Percentiles rank a stretch among this genome's conserved stretches.
These are phyloP conservation scores for Antrozous pallidus DNA, from an alignment of 2,797 vertebrate species.

Conservation along the genomic window DNA sequence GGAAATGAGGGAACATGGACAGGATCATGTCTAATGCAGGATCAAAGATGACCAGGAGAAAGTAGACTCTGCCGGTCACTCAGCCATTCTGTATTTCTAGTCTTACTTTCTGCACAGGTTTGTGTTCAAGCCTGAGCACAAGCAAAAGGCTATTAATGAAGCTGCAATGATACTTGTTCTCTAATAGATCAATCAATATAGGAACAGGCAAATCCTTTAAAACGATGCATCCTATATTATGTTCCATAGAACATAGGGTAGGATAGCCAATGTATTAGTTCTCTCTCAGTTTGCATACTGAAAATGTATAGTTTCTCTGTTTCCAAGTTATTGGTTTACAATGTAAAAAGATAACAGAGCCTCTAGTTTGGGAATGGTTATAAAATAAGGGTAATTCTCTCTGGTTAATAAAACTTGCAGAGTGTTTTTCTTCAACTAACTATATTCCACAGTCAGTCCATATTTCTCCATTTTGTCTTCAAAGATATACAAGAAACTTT, in stretches of 20 bases:
- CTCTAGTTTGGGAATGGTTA: neutral
- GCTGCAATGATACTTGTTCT: neutral
- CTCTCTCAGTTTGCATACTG: neutral
- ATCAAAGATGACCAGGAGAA: neutral
- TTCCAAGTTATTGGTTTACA: neutral
- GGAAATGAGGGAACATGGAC: neutral
- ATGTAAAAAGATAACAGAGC: neutral
- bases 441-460: neutral
- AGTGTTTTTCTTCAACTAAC: neutral
- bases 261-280: neutral
- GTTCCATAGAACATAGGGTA: neutral
- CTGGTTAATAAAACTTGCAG: neutral
- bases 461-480: neutral
- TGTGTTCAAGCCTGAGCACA: neutral
- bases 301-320: neutral
- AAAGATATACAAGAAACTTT: neutral
- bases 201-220: neutral
- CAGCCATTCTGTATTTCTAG: neutral
- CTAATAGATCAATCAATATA: neutral
- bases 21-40: neutral
- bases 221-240: neutral
- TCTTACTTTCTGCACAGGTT: neutral
- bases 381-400: constrained; percentile 10
- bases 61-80: neutral
- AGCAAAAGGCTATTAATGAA: neutral